Evolutionary conservation across 2,888 invertebrate genomes (phyloP), one percentile per base, ranked within the genome.

Genomic region (Atrina japonica): DNA sequence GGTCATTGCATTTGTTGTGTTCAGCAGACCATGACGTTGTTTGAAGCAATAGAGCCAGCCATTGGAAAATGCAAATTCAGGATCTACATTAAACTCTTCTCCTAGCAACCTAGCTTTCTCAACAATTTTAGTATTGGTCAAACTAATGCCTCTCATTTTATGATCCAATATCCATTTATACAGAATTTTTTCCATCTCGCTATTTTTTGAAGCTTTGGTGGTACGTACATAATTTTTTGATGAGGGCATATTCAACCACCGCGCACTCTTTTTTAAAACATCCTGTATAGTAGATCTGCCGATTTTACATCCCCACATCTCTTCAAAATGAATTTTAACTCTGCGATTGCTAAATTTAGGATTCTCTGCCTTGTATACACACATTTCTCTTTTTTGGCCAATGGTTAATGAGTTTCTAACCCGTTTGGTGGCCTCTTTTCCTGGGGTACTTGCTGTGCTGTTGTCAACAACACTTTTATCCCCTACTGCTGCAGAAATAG

Each of bases 21-120:
- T 45, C 16, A 47, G 49, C 41, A 41, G 56, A 18, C 69, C 69
- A 50, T 56, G 58, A n/a, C 69, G 63, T 40, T 63, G 55, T 47
- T 69, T 69, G 63, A 69, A 69, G 25, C 63, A 56, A 56, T 61
- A 63, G 18, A 69, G 27, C 69, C 69, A 69, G 6, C 69, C 69
- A 27, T 63, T 63, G 3, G 69, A 69, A 16, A 53, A 63, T 16
- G 63, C 53, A 41, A 69, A 69, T 14, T 55, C 49, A 27, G 56
- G 47, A 43, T 69, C 69, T 3, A 63, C 63, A 55, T 55, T 56
- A 25, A 69, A 43, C 49, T 43, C 56, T 30, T 64, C 47, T 18
- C 63, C 61, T 7, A 69, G 27, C 23, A 47, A 55, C 25, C 55
- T 29, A 35, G 69, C 69, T 40, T 69, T 53, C 16, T 59, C 55